Evolutionary conservation across 2,113 vertebrate species (phyloP).

Genomic region (Phylloscopus whistleri): DNA sequence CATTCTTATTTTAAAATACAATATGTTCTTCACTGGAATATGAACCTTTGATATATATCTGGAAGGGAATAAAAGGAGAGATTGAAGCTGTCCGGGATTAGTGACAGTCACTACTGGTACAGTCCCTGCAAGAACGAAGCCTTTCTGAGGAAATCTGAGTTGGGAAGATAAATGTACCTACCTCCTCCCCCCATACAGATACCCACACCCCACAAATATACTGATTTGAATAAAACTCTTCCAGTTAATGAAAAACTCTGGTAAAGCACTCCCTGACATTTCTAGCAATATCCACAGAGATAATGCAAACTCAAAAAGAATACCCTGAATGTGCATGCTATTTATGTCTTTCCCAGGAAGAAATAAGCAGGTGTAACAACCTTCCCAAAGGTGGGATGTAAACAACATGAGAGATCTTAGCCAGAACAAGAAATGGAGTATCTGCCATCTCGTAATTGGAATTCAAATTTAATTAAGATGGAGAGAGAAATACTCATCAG

Average conservation of each 20-base stretch:
- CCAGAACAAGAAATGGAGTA: not conserved
- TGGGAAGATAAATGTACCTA: not conserved
- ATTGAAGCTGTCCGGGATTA: not conserved
- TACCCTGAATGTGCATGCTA: not conserved
- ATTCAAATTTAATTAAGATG: conserved; percentile 29
- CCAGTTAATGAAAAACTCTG: not conserved
- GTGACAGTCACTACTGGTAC: not conserved
- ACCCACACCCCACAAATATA: not conserved
- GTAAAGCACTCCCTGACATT: not conserved
- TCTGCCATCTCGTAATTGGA: not conserved
- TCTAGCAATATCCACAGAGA: not conserved
- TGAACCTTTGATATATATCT: not conserved
- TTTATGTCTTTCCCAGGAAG: not conserved
- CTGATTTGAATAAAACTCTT: not conserved
- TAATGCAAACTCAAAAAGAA: not conserved
- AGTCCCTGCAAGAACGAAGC: not conserved
- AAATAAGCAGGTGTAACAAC: not conserved
- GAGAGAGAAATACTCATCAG: conserved; percentile 5
- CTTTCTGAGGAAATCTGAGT: not conserved
- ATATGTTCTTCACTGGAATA: not conserved
- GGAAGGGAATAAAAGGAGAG: not conserved
- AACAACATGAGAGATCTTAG: not conserved
- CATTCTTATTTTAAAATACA: not conserved
- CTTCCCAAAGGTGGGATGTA: not conserved
- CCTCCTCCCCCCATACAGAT: not conserved